These are phyloP conservation scores for Halictus quadricinctus DNA, from an alignment of 2,888 invertebrate species.

Conservation along the genomic window DNA sequence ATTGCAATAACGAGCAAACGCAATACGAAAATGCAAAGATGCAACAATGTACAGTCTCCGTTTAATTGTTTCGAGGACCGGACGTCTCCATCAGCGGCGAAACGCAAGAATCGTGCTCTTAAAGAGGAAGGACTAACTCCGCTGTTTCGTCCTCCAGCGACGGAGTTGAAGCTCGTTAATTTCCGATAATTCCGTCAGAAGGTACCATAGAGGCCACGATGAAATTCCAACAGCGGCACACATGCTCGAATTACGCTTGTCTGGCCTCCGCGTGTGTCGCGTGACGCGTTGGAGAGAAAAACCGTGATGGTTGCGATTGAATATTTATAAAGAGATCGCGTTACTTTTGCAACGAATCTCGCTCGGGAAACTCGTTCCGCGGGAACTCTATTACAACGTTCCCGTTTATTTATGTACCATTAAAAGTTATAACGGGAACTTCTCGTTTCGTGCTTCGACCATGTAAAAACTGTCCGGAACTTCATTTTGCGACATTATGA, in stretches of 20 bases:
- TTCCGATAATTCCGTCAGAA: conserved; percentile 42
- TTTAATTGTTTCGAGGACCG: not conserved
- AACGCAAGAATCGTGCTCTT: conserved; percentile 6
- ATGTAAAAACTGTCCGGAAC: conserved; percentile 60
- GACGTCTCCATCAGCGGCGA: not conserved
- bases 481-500: conserved; percentile 55
- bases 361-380: conserved; percentile 44
- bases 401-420: conserved; percentile 68
- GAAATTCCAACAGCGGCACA: conserved; percentile 49
- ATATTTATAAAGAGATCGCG: conserved; percentile 64
- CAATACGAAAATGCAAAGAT: not conserved
- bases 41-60: not conserved
- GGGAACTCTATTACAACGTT: conserved; percentile 65
- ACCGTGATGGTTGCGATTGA: conserved; percentile 58
- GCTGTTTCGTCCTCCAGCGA: conserved; percentile 22
- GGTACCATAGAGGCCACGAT: not conserved
- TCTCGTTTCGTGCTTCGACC: conserved; percentile 51
- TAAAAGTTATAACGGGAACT: conserved; percentile 67
- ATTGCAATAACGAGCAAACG: not conserved
- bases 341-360: conserved; percentile 58
- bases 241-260: conserved; percentile 49
- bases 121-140: conserved; percentile 44
- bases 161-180: conserved; percentile 34
- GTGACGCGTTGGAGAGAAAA: conserved; percentile 30
- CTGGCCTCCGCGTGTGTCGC: conserved; percentile 22